These are phyloP conservation scores for Pteropus alecto DNA, from an alignment of 2,113 vertebrate species.

Conservation along the genomic window DNA sequence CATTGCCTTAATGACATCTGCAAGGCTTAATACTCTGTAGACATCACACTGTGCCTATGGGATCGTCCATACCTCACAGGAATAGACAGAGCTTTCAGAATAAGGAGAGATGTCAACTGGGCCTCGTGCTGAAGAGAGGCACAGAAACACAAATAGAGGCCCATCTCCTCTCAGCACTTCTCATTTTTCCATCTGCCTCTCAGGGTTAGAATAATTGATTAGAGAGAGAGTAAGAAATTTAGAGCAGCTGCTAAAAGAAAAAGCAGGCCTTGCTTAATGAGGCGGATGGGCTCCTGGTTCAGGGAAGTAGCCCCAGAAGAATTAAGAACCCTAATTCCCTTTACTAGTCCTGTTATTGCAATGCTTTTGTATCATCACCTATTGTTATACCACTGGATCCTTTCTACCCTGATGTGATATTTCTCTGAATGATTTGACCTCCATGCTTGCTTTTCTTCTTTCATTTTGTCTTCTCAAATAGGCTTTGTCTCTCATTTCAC, in stretches of 20 bases:
- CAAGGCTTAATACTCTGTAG: conserved; percentile 52
- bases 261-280: background rate
- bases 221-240: background rate
- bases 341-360: background rate
- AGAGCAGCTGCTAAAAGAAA: background rate
- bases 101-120: background rate
- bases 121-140: background rate
- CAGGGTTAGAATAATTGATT: background rate
- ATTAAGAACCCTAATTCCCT: background rate
- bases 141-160: background rate
- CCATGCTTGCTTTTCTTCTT: background rate
- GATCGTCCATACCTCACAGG: conserved; percentile 33
- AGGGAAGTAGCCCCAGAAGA: background rate
- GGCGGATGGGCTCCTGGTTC: background rate
- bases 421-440: background rate
- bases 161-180: background rate
- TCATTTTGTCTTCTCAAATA: background rate
- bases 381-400: background rate
- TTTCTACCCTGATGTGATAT: background rate
- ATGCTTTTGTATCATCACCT: background rate
- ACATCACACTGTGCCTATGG: conserved; percentile 33
- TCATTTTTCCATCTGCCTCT: background rate
- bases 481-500: background rate
- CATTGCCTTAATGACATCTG: conserved; percentile 47
- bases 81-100: background rate